These are phyloP conservation scores for Lasioglossum pauxillum DNA, from an alignment of 2,888 invertebrate genomes.

Conservation along the genomic window DNA sequence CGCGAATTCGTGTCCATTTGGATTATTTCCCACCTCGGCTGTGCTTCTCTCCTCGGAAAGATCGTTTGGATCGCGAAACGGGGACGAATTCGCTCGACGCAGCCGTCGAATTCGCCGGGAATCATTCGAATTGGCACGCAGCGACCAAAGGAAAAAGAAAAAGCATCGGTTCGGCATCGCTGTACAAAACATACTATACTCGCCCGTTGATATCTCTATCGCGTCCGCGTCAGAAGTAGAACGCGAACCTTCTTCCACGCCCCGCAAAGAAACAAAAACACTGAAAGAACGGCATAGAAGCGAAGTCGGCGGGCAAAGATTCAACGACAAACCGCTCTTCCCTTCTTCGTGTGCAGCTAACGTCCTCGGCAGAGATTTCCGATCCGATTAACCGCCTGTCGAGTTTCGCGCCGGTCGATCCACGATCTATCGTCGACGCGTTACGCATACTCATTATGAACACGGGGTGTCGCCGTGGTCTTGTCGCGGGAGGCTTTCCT, in stretches of 20 bases:
- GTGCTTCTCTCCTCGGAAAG: background rate
- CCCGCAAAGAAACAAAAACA: background rate
- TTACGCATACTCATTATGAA: background rate
- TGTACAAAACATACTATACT: conserved; percentile 75
- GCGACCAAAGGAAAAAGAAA: conserved; percentile 63
- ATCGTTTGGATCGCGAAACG: background rate
- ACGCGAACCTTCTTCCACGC: background rate
- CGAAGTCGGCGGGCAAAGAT: conserved; percentile 45
- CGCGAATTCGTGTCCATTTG: conserved; percentile 51
- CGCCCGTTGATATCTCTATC: conserved; percentile 71
- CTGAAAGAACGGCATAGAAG: conserved; percentile 29
- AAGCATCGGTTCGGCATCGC: conserved; percentile 82
- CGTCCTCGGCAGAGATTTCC: conserved; percentile 7
- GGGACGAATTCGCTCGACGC: conserved; percentile 68
- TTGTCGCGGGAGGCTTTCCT: background rate
- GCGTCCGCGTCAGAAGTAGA: conserved; percentile 1
- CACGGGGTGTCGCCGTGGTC: background rate
- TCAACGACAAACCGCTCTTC: conserved; percentile 53
- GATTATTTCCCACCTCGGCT: no score
- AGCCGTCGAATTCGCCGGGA: conserved; percentile 77
- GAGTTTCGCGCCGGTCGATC: conserved; percentile 66
- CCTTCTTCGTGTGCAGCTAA: conserved; percentile 41
- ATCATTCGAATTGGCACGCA: conserved; percentile 79
- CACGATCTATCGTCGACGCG: conserved; percentile 51
- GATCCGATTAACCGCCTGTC: conserved; percentile 21